A percentile compares a stretch with the other conserved stretches of the same genome.
Evolutionary conservation across 2,797 vertebrate species (phyloP).

Genomic region (Falco biarmicus): DNA sequence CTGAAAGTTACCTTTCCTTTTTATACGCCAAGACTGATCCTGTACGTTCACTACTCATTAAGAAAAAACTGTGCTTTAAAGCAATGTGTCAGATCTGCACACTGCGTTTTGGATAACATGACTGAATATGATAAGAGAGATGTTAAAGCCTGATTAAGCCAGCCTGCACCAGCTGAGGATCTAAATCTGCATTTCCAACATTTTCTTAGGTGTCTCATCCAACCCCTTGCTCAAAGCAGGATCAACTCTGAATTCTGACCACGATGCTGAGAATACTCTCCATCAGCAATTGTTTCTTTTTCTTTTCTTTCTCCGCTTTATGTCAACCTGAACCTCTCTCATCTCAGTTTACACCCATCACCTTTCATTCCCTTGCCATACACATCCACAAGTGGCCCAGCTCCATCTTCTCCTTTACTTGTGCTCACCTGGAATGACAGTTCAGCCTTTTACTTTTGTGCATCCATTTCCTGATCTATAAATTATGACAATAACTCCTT

Average conservation of each 20-base stretch:
- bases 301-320: background rate
- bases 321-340: background rate
- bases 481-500: background rate
- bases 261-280: background rate
- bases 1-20: background rate
- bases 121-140: background rate
- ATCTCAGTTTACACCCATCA: background rate
- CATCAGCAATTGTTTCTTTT: too few species aligned
- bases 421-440: background rate
- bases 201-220: background rate
- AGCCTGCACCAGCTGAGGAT: background rate
- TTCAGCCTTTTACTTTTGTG: background rate
- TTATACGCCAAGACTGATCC: background rate
- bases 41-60: background rate
- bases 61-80: background rate
- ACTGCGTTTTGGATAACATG: background rate
- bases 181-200: background rate
- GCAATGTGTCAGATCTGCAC: background rate
- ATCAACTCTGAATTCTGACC: background rate
- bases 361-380: background rate
- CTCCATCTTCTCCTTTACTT: background rate
- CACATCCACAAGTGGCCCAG: background rate
- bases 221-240: background rate
- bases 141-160: background rate
- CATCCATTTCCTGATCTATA: accelerated